Evolutionary conservation across 2,113 vertebrate species (phyloP), one percentile per base, ranked within the genome.

Genomic region (Manacus vitellinus): DNA sequence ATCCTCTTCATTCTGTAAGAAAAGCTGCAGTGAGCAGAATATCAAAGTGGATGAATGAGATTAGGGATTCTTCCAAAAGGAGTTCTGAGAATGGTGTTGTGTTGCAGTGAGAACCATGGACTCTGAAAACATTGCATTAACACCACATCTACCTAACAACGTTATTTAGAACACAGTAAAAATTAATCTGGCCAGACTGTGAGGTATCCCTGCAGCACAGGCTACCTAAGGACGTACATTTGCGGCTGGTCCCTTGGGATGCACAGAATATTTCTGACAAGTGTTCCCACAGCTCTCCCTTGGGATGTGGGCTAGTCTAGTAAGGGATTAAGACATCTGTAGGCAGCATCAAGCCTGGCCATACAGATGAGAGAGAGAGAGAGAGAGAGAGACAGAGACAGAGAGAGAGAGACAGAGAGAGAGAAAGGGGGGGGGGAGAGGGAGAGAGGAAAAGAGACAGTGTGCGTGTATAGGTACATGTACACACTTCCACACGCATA

Each of bases 1-100:
- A 35, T 99, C 98, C 9, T 98, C 98, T 88, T 99, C 99, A 72
- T 95, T 78, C 98, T 98, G 97, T 96, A 92, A 91, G 23, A 77
- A 83, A 88, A 73, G 84, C 33, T 10, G 3, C 85, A 47, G 74
- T 67, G 25, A 94, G 65, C 12, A 65, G 49, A 72, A 63, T 37
- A 80, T 13, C 59, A 20, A 74, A 41, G 25, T 14, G 23, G 37
- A 67, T 51, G 35, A 81, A 79, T 39, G 25, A 86, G 41, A 37
- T 44, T 63, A 74, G 12, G 6, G 10, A 78, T n/a, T 46, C 37
- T 51, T 88, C 30, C 44, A 49, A 77, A 37, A 66, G 5, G 25
- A 61, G 18, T 74, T 54, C 27, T 41, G 23, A 56, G 58, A 65
- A 58, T 6, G 43, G 31, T 6, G 11, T 2, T 62, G 23, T 35